These are phyloP conservation scores for Trichacis sp. DNA, from an alignment of 2,888 invertebrate genomes.

Conservation along the genomic window DNA sequence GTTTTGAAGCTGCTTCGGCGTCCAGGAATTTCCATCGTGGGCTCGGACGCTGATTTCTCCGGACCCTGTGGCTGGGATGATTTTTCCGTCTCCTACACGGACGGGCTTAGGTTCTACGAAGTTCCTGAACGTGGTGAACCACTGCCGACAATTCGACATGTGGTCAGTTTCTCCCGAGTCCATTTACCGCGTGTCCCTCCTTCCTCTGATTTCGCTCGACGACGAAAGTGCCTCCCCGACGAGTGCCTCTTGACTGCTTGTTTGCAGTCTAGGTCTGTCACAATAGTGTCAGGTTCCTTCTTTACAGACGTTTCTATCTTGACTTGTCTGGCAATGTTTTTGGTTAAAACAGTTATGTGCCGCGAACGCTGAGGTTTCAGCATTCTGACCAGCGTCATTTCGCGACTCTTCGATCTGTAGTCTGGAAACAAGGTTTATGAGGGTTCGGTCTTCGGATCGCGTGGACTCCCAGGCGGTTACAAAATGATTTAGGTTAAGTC, in stretches of 20 bases:
- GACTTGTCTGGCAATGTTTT: too few species aligned
- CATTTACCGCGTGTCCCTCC: slow-evolving; percentile 19
- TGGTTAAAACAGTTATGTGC: too few species aligned
- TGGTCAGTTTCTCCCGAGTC: too few species aligned
- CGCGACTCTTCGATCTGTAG: slow-evolving; percentile 22
- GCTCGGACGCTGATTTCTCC: slow-evolving; percentile 36
- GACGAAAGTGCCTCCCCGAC: slow-evolving; percentile 29
- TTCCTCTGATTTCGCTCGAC: too few species aligned
- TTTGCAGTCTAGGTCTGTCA: too few species aligned
- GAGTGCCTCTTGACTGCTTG: slow-evolving; percentile 17
- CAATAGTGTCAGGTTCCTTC: too few species aligned
- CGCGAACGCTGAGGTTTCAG: too few species aligned
- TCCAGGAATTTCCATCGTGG: slow-evolving; percentile 33
- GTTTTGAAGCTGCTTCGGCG: slow-evolving; percentile 26
- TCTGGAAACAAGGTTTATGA: slow-evolving; percentile 22
- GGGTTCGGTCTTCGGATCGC: slow-evolving; percentile 1
- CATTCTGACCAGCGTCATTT: too few species aligned
- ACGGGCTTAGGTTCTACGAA: slow-evolving; percentile 22
- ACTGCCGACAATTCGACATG: slow-evolving; percentile 40
- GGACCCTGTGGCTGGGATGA: slow-evolving; percentile 5
- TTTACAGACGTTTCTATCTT: too few species aligned
- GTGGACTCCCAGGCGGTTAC: slow-evolving; percentile 41
- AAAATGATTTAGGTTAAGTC: slow-evolving; percentile 29
- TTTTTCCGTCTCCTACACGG: slow-evolving; percentile 29
- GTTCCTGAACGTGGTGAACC: slow-evolving; percentile 30